Evolutionary conservation across 2,888 invertebrate species (phyloP), one percentile per base, ranked within the genome.

Genomic region (Melieria omissa): DNA sequence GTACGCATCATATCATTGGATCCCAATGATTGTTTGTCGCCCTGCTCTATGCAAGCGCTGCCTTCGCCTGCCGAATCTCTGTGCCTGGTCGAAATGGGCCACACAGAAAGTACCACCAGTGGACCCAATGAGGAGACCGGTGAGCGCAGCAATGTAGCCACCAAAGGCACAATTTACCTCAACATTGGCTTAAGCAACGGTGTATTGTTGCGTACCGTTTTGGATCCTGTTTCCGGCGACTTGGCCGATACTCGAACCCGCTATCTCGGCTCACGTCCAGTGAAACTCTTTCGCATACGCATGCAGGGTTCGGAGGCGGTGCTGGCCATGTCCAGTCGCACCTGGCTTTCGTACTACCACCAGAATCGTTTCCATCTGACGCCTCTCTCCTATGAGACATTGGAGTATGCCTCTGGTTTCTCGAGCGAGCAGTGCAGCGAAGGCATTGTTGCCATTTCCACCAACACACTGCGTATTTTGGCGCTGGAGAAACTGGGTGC

Each of bases 111-210:
- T n/a, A 86, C 88, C 0, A 86, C 85, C 55, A 89, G 89, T 73
- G 90, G 89, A 65, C 78, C 77, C 10, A 89, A 86, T 5, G 66
- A 76, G 57, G 74, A 74, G 47, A 62, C 86, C 0, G 85, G 85
- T 46, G 89, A 89, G 70, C 90, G 89, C 70, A 76, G 79, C 1
- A 80, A 78, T 72, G 80, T 77, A 41, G 77, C 78, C 41, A 89
- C 89, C 78, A 92, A 92, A 41, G 94, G 95, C 61, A 90, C 91
- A 0, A 89, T 98, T 29, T 98, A 97, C 88, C 89, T 99, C 45
- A 99, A 99, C 84, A 98, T 99, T 85, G 99, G 99, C 1, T 88
- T 99, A 42, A 97, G 97, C 88, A 99, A 99, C 88, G 99, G 99
- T 69, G 97, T 97, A 45, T 87, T 99, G 73, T 88, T 99, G 69